phyloP scores from a whole-genome alignment of 92 coral and sea anemone genomes.

The Parazoanthus swiftii region DNA sequence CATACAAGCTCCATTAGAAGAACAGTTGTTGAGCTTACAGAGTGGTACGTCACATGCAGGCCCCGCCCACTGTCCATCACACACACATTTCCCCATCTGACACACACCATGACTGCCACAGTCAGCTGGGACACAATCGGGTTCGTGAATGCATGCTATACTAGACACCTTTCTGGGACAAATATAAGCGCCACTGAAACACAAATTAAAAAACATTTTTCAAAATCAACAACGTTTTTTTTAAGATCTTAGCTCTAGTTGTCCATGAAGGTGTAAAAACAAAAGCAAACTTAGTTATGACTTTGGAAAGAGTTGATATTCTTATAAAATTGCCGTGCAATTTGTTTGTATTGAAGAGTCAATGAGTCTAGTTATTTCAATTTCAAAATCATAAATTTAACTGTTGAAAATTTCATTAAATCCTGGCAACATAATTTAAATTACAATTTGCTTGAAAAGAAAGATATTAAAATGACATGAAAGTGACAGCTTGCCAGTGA shows the following conservation, averaged over 20 bases:
- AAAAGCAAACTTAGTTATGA: too few relatives aligned
- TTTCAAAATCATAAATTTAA: too few relatives aligned
- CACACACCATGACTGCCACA: conserved; percentile 89
- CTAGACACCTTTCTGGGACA: conserved; percentile 91
- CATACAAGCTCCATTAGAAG: conserved; percentile 71
- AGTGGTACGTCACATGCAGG: conserved; percentile 63
- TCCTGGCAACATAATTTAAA: background rate
- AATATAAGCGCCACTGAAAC: conserved; percentile 66
- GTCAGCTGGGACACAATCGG: conserved; percentile 75
- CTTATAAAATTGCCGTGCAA: too few relatives aligned
- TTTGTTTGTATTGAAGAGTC: too few relatives aligned
- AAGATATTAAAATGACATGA: too few relatives aligned
- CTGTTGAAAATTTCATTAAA: too few relatives aligned
- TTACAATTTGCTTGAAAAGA: too few relatives aligned
- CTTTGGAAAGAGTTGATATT: too few relatives aligned
- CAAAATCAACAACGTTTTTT: background rate
- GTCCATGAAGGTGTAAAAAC: too few relatives aligned
- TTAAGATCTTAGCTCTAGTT: background rate
- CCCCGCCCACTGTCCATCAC: conserved; percentile 81
- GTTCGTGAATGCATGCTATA: conserved; percentile 88
- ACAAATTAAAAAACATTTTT: background rate
- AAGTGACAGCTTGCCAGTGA: too few relatives aligned
- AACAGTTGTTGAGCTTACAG: conserved; percentile 63
- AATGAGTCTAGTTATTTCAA: too few relatives aligned
- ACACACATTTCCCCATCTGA: conserved; percentile 76